A percentile compares a stretch with the other conserved stretches of the same genome.
These are phyloP conservation scores for Callinectes sapidus DNA, from an alignment of 2,888 invertebrate species.

Conservation along the genomic window DNA sequence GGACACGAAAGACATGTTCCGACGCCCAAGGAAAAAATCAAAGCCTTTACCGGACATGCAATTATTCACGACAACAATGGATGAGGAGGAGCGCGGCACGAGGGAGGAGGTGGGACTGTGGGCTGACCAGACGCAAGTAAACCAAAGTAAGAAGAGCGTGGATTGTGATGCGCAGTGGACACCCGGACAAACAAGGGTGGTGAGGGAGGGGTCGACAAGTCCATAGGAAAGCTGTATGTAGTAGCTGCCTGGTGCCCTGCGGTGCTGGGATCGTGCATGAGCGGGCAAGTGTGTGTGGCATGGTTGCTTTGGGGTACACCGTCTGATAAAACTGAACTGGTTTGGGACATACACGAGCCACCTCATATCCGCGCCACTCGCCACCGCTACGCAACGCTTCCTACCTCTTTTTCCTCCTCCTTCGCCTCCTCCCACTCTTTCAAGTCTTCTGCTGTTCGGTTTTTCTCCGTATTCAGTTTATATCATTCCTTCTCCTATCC, in stretches of 20 bases:
- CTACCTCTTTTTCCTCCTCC: not conserved
- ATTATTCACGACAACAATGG: not conserved
- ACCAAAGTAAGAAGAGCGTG: not conserved
- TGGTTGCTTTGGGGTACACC: not conserved
- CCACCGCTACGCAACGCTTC: not conserved
- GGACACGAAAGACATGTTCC: not conserved
- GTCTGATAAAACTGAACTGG: conserved; percentile 1
- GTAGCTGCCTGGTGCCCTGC: not conserved
- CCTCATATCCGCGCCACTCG: not conserved
- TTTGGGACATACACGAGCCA: not conserved
- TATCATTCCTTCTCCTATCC: no score
- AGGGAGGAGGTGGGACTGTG: not conserved
- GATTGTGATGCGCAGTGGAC: not conserved
- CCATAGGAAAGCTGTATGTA: not conserved
- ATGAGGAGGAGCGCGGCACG: not conserved
- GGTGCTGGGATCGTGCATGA: not conserved
- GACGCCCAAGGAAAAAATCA: not conserved
- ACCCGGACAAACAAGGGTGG: not conserved
- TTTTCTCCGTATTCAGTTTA: no score
- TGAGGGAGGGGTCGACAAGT: not conserved
- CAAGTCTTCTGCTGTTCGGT: no score
- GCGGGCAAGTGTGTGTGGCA: not conserved
- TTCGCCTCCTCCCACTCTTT: not conserved
- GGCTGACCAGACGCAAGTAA: not conserved
- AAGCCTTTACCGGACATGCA: not conserved